Base-by-base conservation (phyloP, 2,797 vertebrate genomes). In the Pangasius mekongensis region DNA sequence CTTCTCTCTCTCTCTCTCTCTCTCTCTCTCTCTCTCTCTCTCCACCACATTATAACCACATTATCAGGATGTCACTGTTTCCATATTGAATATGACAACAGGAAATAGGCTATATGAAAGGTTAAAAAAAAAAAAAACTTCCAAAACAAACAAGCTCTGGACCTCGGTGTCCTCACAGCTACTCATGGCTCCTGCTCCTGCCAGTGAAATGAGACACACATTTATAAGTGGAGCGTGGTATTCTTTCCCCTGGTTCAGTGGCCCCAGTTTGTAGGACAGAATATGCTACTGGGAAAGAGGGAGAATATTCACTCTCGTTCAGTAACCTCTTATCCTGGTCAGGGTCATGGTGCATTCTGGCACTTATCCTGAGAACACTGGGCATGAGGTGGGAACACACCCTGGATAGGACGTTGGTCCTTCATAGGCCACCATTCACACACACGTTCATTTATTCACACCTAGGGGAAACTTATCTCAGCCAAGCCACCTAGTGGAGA, bases 221-320 rank as follows among this genome's bases (percentile, higher is more conserved):
- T 43, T 71, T 84, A 86, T 73, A 85, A 86, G 24, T 71, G 66
- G 39, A 24, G 27, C 47, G 36, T 87, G 67, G n/a, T 62, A 76
- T 22, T 67, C 20, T 86, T 87, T 86, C 8, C 71, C 54, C n/a
- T 74, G 24, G 20, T 67, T 49, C 18, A 82, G 27, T 58, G 47
- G 80, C 76, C 82, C 84, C 76, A 81, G 49, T 66, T 74, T 64
- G 18, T 9, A 77, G 80, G 69, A 71, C 54, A 8, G 85, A 56
- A 85, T 87, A 30, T 83, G 87, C 85, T 64, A 39, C 36, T 47
- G 84, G n/a, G 64, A 89, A 87, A 73, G 30, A 39, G 39, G 66
- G 64, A 86, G 86, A 89, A 83, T 78, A 56, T 20, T 56, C n/a
- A 22, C 27, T 78, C 1, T 18, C 13, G 56, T 78, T 54, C 47